A percentile compares a stretch with the other conserved stretches of the same genome.
Conservation (phyloP, 2,888 invertebrate genomes). For the Agrotis puta region DNA sequence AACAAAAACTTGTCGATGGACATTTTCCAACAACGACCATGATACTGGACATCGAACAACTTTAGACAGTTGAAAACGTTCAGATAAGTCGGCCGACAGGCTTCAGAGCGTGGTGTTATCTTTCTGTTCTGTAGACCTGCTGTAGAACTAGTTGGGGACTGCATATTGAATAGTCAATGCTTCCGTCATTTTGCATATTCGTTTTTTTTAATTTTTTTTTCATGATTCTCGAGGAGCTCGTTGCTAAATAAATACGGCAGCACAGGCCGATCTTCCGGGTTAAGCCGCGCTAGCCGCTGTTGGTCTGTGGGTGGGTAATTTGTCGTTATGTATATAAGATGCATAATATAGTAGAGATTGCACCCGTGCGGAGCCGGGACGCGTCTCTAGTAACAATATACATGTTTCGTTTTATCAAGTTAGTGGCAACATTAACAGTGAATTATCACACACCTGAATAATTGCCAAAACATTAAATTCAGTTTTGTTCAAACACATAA, state of each 20-base stretch:
- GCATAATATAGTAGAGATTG: too few relatives aligned
- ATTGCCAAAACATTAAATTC: conserved; percentile 37
- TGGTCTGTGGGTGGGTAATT: too few relatives aligned
- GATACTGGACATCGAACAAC: conserved; percentile 24
- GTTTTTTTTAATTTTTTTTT: too few relatives aligned
- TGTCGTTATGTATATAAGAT: too few relatives aligned
- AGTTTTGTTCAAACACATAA: conserved; percentile 58
- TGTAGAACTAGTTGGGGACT: background rate
- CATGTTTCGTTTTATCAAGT: background rate
- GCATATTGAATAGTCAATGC: background rate
- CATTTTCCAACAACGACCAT: conserved; percentile 56
- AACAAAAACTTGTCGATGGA: conserved; percentile 32
- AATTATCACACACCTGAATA: conserved; percentile 2
- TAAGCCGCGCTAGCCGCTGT: too few relatives aligned
- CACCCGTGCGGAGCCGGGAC: too few relatives aligned
- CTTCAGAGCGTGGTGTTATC: conserved; percentile 53
- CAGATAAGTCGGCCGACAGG: conserved; percentile 59
- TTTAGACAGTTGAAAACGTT: conserved; percentile 60
- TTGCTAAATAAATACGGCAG: too few relatives aligned
- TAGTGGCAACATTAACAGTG: conserved; percentile 1
- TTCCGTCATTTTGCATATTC: background rate
- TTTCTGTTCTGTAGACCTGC: conserved; percentile 21
- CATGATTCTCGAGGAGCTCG: too few relatives aligned
- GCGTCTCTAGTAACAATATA: too few relatives aligned
- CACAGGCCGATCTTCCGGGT: too few relatives aligned